phyloP scores from a whole-genome alignment of 1,140 invertebrate species.

The Gerris buenoi region DNA sequence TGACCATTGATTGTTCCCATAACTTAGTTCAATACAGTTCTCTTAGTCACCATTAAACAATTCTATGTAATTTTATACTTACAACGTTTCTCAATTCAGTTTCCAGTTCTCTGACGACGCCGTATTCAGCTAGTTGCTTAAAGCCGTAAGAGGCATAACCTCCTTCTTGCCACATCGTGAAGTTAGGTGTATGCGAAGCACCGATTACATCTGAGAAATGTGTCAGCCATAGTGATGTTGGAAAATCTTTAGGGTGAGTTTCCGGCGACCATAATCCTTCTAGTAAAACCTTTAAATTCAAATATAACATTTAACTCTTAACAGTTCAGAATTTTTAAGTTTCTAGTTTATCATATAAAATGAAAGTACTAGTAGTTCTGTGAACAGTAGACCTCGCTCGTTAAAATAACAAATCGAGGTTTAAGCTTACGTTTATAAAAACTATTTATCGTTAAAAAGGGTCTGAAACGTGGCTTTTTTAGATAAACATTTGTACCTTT shows the following conservation, averaged over 20 bases:
- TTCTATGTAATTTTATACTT: conserved; percentile 9
- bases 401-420: too few species aligned
- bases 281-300: too few species aligned
- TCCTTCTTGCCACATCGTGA: conserved; percentile 87
- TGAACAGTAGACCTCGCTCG: too few species aligned
- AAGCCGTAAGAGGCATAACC: conserved; percentile 81
- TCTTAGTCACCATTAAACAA: conserved; percentile 5
- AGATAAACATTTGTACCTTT: too few species aligned
- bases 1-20: background rate
- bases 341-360: too few species aligned
- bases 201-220: conserved; percentile 98
- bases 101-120: conserved; percentile 80
- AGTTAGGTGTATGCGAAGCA: conserved; percentile 79
- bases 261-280: conserved; percentile 90
- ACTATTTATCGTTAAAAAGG: too few species aligned
- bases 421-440: too few species aligned
- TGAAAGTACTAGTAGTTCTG: too few species aligned
- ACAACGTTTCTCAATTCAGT: conserved; percentile 69
- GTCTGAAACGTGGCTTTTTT: too few species aligned
- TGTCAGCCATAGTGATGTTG: conserved; percentile 64
- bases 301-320: too few species aligned
- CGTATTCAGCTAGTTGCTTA: conserved; percentile 83
- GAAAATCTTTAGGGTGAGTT: conserved; percentile 95
- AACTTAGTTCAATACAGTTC: background rate
- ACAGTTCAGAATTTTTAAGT: too few species aligned